Evolutionary conservation across 2,797 vertebrate species (phyloP).

Genomic region (Coregonus ussuriensis): DNA sequence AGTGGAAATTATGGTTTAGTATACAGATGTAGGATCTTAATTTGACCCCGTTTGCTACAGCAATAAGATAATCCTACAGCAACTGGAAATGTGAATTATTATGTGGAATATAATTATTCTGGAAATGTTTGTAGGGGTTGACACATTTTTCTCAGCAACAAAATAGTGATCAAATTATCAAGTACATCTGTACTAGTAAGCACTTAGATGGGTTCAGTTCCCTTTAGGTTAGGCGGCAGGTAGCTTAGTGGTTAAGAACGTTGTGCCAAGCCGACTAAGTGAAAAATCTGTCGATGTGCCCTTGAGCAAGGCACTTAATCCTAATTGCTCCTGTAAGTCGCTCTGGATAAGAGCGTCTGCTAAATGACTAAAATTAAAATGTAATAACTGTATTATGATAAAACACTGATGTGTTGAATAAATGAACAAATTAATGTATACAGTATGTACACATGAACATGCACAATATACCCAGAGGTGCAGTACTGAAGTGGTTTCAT

Average conservation of each 20-base stretch:
- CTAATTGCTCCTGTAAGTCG: no score
- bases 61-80: no score
- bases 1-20: not conserved
- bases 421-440: not conserved
- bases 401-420: not conserved
- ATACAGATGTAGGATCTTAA: not conserved
- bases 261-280: no score
- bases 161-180: not conserved
- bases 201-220: not conserved
- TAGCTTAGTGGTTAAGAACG: no score
- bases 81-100: no score
- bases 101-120: no score
- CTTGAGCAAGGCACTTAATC: no score
- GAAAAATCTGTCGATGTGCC: no score
- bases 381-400: not conserved
- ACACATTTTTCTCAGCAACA: not conserved
- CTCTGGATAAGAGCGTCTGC: no score
- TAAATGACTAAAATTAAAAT: no score
- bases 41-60: no score
- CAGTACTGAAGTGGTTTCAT: not conserved
- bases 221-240: not conserved
- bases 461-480: not conserved
- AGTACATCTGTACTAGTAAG: not conserved
- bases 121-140: no score
- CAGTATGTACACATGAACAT: not conserved